Conservation (phyloP, 2,113 vertebrate genomes). For the Strix uralensis region DNA sequence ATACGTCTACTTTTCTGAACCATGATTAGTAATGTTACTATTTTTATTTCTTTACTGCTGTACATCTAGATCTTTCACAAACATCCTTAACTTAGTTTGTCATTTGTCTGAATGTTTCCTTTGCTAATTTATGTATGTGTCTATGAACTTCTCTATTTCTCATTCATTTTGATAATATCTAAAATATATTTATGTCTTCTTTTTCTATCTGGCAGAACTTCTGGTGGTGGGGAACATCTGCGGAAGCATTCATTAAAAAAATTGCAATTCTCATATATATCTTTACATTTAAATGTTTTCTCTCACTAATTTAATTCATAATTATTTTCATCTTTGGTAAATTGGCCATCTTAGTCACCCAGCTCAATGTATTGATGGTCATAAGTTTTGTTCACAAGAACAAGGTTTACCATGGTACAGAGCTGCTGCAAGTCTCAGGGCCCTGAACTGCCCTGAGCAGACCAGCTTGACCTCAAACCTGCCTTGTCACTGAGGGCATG, state of each 20-base stretch:
- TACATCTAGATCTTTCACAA: not conserved
- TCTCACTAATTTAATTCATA: not conserved
- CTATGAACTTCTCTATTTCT: not conserved
- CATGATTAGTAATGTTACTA: not conserved
- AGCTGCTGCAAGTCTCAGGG: not conserved
- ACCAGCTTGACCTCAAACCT: not conserved
- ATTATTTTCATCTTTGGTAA: not conserved
- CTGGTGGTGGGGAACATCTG: not conserved
- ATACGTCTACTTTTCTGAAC: not conserved
- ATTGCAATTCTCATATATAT: not conserved
- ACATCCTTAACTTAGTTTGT: not conserved
- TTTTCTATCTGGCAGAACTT: not conserved
- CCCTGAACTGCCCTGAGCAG: not conserved
- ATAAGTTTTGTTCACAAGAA: not conserved
- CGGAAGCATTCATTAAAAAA: not conserved
- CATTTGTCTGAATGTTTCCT: not conserved
- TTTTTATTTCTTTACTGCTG: not conserved
- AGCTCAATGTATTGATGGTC: not conserved
- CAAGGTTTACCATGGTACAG: not conserved
- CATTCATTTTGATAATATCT: not conserved
- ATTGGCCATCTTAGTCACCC: not conserved
- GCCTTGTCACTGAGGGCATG: not conserved
- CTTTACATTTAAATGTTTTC: not conserved
- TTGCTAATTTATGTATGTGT: not conserved
- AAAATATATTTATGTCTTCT: not conserved